A percentile compares a stretch with the other conserved stretches of the same genome.
phyloP scores from a whole-genome alignment of 2,888 invertebrate species.

The Gari tellinella region DNA sequence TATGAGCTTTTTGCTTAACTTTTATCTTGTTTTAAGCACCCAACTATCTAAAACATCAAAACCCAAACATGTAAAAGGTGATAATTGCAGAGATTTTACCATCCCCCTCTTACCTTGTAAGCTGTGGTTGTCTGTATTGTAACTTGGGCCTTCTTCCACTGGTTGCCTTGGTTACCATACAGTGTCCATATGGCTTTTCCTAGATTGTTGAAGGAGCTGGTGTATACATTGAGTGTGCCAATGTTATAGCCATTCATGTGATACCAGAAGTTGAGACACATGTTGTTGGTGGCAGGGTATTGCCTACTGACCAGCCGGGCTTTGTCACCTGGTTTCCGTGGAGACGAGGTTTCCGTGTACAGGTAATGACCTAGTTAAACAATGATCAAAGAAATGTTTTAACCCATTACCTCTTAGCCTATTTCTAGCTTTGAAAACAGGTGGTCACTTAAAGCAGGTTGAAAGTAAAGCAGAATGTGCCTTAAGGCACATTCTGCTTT shows the following conservation, averaged over 20 bases:
- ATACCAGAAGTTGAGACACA: conserved; percentile 81
- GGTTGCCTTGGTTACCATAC: conserved; percentile 74
- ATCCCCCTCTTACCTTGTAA: conserved; percentile 62
- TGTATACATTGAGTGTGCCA: conserved; percentile 75
- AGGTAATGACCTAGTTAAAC: conserved; percentile 73
- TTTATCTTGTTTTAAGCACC: too few relatives aligned
- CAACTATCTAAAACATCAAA: too few relatives aligned
- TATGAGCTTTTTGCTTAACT: too few relatives aligned
- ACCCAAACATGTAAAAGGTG: too few relatives aligned
- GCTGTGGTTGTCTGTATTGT: conserved; percentile 64
- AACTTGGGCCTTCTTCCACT: conserved; percentile 76
- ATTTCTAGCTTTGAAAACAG: too few relatives aligned
- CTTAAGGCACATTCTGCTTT: too few relatives aligned
- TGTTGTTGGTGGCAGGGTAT: conserved; percentile 64
- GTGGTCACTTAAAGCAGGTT: too few relatives aligned
- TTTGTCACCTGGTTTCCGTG: conserved; percentile 64
- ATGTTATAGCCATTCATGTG: conserved; percentile 79
- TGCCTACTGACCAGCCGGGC: conserved; percentile 71
- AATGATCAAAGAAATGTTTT: too few relatives aligned
- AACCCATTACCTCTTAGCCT: too few relatives aligned
- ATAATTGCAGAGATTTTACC: too few relatives aligned
- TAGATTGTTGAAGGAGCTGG: conserved; percentile 55
- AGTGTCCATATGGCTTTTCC: conserved; percentile 69
- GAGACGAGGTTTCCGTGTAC: conserved; percentile 73
- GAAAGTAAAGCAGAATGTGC: too few relatives aligned